These are phyloP conservation scores for Leptopilina myrica DNA, from an alignment of 2,888 invertebrate genomes.

Conservation along the genomic window DNA sequence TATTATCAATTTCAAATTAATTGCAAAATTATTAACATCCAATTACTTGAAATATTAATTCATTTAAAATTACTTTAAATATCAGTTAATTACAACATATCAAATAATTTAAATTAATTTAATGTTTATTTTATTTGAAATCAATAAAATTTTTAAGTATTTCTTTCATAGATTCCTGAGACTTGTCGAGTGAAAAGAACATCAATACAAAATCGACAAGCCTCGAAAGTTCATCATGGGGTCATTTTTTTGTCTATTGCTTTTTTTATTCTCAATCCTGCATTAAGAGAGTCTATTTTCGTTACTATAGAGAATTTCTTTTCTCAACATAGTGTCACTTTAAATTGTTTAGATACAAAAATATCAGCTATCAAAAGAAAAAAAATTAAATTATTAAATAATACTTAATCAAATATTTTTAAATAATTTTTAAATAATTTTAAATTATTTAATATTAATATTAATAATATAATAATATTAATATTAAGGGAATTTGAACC, in stretches of 20 bases:
- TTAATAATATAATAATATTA: too few relatives aligned
- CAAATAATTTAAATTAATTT: too few relatives aligned
- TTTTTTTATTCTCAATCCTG: constrained; percentile 11
- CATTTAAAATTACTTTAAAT: too few relatives aligned
- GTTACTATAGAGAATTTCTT: background rate
- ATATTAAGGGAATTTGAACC: too few relatives aligned
- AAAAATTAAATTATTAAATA: background rate
- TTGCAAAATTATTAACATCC: too few relatives aligned
- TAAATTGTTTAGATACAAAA: constrained; percentile 16
- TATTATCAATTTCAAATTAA: too few relatives aligned
- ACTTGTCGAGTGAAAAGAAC: background rate
- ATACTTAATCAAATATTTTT: too few relatives aligned
- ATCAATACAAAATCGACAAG: constrained; percentile 6
- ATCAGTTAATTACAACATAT: too few relatives aligned
- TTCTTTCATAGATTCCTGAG: background rate
- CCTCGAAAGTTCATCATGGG: constrained; percentile 7
- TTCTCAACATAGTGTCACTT: constrained; percentile 29
- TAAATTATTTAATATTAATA: too few relatives aligned
- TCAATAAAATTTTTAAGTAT: background rate
- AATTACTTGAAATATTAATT: too few relatives aligned
- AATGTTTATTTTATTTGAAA: background rate
- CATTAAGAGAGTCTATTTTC: constrained; percentile 12
- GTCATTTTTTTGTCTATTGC: constrained; percentile 1
- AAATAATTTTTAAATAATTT: too few relatives aligned
- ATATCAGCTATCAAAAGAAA: background rate